phyloP scores from a whole-genome alignment of 2,797 vertebrate genomes.

The Lepus townsendii region DNA sequence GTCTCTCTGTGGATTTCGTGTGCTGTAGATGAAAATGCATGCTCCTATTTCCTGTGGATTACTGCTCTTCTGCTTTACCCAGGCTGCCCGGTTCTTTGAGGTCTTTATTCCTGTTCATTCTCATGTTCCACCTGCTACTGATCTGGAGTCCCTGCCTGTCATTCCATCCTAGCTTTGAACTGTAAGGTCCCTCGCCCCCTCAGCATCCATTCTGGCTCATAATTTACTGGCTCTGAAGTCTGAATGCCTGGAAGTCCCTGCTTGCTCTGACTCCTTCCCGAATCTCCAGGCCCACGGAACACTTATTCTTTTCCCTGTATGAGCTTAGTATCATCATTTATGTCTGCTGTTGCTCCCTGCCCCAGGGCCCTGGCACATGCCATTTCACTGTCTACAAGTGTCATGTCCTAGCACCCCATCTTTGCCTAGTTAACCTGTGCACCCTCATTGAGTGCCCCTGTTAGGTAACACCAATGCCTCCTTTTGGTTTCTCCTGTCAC shows the following conservation, averaged over 20 bases:
- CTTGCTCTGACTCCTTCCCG: background rate
- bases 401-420: background rate
- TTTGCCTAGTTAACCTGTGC: background rate
- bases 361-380: background rate
- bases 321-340: background rate
- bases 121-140: background rate
- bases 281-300: too few relatives aligned
- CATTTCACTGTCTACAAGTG: background rate
- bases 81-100: background rate
- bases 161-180: background rate
- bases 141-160: background rate
- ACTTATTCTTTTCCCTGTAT: background rate
- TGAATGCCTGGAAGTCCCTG: background rate
- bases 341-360: background rate
- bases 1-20: slow-evolving; percentile 1
- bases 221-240: background rate
- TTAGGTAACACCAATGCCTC: too few relatives aligned
- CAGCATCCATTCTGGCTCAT: background rate
- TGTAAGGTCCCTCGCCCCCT: background rate
- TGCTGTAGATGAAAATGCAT: background rate
- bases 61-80: background rate
- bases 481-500: background rate
- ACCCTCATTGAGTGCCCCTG: background rate
- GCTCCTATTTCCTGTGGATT: background rate
- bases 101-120: background rate